phyloP scores from a whole-genome alignment of 2,113 vertebrate genomes.

The Microtus montanus region DNA sequence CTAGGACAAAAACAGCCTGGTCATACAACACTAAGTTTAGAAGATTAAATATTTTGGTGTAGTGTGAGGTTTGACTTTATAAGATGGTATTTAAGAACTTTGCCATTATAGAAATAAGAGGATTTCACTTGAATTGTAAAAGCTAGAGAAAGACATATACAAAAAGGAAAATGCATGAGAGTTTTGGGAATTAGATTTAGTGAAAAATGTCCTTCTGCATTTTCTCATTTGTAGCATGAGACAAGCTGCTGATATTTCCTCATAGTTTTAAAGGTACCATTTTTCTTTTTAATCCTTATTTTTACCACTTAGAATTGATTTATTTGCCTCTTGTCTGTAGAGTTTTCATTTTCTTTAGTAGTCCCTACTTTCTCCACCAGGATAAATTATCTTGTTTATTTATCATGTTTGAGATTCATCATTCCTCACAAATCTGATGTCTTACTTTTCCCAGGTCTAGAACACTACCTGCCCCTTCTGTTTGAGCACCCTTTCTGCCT shows the following conservation, averaged over 20 bases:
- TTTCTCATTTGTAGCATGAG: constrained; percentile 27
- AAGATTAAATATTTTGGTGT: constrained; percentile 4
- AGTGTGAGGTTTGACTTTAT: constrained; percentile 16
- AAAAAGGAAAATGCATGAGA: not conserved
- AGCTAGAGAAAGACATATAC: not conserved
- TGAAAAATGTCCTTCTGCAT: not conserved
- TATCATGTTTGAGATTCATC: not conserved
- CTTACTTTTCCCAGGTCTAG: not conserved
- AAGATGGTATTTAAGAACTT: constrained; percentile 1
- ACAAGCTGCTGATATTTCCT: not conserved
- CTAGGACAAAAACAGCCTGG: not conserved
- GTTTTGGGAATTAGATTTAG: not conserved
- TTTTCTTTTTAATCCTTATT: not conserved
- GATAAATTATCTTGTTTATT: not conserved
- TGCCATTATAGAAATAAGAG: not conserved
- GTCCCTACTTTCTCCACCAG: not conserved
- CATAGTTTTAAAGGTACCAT: not conserved
- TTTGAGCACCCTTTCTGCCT: not conserved
- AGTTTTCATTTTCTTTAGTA: not conserved
- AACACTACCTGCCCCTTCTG: not conserved
- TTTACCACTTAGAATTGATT: not conserved
- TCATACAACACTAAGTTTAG: not conserved
- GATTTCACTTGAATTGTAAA: constrained; percentile 40
- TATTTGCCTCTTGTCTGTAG: not conserved
- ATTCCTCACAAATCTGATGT: not conserved